A percentile compares a stretch with the other conserved stretches of the same genome.
These are phyloP conservation scores for Leptarthrus brevirostris DNA, from an alignment of 2,888 invertebrate genomes.

Conservation along the genomic window DNA sequence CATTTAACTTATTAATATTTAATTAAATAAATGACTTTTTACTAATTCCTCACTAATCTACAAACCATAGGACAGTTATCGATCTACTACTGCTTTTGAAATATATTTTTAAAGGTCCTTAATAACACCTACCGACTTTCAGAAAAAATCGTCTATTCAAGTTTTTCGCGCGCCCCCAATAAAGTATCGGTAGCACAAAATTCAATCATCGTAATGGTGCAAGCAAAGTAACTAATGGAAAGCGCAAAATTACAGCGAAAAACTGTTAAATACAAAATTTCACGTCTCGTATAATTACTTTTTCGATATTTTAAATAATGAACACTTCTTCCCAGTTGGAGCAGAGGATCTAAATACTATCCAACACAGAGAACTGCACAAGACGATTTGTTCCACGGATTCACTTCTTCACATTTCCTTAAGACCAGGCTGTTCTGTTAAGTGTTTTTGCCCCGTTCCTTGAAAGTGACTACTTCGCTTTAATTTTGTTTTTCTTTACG, in stretches of 20 bases:
- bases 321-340: background rate
- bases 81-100: too few relatives aligned
- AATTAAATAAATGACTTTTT: too few relatives aligned
- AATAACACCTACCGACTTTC: too few relatives aligned
- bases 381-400: constrained; percentile 11
- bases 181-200: constrained; percentile 38
- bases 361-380: constrained; percentile 7
- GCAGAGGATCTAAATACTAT: constrained; percentile 15
- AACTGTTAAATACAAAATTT: constrained; percentile 47
- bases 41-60: too few relatives aligned
- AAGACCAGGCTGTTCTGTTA: background rate
- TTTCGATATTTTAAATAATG: constrained; percentile 41
- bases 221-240: constrained; percentile 17
- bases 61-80: too few relatives aligned
- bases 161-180: too few relatives aligned
- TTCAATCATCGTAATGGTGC: constrained; percentile 40
- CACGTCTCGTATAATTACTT: constrained; percentile 44
- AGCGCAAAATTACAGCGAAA: constrained; percentile 40
- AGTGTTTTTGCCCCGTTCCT: constrained; percentile 32
- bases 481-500: constrained; percentile 20
- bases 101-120: too few relatives aligned
- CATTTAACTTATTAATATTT: too few relatives aligned
- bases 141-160: too few relatives aligned
- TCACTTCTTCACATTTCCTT: constrained; percentile 36
- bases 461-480: constrained; percentile 11